phyloP scores from a whole-genome alignment of 2,797 vertebrate species.

The Sciaenops ocellatus region DNA sequence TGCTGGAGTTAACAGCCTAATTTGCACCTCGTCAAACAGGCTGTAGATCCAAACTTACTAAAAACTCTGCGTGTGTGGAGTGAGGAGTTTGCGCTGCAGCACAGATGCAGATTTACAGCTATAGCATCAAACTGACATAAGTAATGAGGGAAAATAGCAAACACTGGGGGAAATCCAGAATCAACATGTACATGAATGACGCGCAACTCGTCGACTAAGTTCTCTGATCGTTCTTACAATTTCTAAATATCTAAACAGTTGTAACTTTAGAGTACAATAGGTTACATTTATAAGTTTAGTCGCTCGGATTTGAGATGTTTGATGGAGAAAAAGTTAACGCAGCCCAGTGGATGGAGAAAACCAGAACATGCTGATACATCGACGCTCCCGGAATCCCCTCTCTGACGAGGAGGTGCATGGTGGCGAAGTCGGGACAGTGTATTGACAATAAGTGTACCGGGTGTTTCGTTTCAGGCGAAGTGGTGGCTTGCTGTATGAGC shows the following conservation, averaged over 20 bases:
- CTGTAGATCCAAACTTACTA: neutral
- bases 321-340: neutral
- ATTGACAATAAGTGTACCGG: conserved; percentile 20
- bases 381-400: conserved; percentile 24
- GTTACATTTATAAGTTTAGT: neutral
- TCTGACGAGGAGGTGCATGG: conserved; percentile 36
- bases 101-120: neutral
- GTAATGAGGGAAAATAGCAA: neutral
- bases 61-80: neutral
- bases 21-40: conserved; percentile 45
- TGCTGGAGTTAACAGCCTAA: conserved; percentile 34
- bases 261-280: neutral
- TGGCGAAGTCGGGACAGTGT: neutral
- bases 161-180: neutral
- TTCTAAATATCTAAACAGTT: neutral
- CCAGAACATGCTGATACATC: neutral
- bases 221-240: neutral
- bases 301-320: neutral
- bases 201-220: neutral
- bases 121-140: neutral
- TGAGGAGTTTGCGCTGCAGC: neutral
- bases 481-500: neutral
- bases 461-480: neutral
- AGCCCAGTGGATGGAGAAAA: neutral
- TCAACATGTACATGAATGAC: neutral